A percentile compares a stretch with the other conserved stretches of the same genome.
Conservation (phyloP, 2,888 invertebrate species). For the Mesorhabditis sp. region DNA sequence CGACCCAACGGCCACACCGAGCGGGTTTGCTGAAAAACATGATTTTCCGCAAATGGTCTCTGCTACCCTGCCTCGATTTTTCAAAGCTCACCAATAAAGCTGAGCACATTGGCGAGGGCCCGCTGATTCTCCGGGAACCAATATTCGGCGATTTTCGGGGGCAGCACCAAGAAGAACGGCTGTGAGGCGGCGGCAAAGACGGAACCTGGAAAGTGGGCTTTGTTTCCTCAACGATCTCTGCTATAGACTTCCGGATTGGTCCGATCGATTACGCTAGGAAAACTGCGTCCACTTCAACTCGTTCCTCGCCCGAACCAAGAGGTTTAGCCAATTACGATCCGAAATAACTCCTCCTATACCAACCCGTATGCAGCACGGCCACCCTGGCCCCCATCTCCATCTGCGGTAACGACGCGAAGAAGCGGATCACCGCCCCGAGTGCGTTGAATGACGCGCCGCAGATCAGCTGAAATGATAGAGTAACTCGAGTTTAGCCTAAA, state of each 20-base stretch:
- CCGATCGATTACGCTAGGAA: too few species aligned
- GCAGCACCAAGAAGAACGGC: conserved; percentile 51
- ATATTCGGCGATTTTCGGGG: conserved; percentile 51
- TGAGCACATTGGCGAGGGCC: conserved; percentile 52
- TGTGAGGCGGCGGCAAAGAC: conserved; percentile 47
- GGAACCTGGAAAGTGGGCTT: conserved; percentile 28
- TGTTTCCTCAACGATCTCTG: neutral
- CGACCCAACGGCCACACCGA: conserved; percentile 50
- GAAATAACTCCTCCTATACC: too few species aligned
- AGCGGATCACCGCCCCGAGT: conserved; percentile 9
- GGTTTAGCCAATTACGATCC: too few species aligned
- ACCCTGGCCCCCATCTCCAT: neutral
- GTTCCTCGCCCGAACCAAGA: too few species aligned
- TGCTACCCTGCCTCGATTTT: neutral
- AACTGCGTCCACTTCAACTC: too few species aligned
- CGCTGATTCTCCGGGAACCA: conserved; percentile 54
- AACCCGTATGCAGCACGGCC: too few species aligned
- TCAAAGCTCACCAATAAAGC: conserved; percentile 41
- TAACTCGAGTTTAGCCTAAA: conserved; percentile 24
- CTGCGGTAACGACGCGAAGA: conserved; percentile 8
- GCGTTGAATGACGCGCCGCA: conserved; percentile 7
- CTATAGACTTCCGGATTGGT: too few species aligned
- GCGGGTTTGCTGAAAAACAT: conserved; percentile 49
- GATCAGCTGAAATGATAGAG: conserved; percentile 14
- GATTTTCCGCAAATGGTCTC: neutral